These are phyloP conservation scores for Cephus spinipes DNA, from an alignment of 2,888 invertebrate species.

Conservation along the genomic window DNA sequence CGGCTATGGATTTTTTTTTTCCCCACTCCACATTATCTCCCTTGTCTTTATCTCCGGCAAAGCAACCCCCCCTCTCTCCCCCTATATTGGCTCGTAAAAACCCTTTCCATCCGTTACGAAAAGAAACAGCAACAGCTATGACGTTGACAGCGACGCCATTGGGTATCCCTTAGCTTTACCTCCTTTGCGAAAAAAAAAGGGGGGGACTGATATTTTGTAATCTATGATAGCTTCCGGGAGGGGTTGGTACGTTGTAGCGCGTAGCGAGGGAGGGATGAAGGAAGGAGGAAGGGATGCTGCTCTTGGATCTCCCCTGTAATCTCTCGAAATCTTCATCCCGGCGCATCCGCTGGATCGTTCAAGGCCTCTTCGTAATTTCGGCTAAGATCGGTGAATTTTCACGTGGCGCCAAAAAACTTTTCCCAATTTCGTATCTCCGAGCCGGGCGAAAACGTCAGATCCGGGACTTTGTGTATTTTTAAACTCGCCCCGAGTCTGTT, in stretches of 20 bases:
- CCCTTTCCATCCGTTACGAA: background rate
- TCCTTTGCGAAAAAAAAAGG: background rate
- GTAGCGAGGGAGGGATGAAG: background rate
- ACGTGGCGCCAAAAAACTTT: background rate
- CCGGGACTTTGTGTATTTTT: background rate
- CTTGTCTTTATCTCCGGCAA: slow-evolving; percentile 19
- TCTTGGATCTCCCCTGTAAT: slow-evolving; percentile 8
- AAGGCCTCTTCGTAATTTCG: background rate
- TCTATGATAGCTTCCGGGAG: slow-evolving; percentile 18
- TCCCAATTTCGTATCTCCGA: background rate
- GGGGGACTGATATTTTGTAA: slow-evolving; percentile 18
- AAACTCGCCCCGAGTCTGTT: slow-evolving; percentile 34
- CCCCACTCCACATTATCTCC: background rate
- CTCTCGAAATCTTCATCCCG: slow-evolving; percentile 18
- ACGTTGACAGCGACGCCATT: background rate
- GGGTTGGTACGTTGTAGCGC: background rate
- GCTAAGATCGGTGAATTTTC: background rate
- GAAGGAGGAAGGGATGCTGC: background rate
- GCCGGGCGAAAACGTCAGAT: background rate
- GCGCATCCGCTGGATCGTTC: background rate
- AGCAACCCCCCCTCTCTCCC: background rate
- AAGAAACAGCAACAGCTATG: background rate
- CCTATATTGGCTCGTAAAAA: slow-evolving; percentile 4
- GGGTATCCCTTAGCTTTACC: background rate
- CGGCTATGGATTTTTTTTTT: too few relatives aligned